Conservation (phyloP, 2,797 vertebrate species). For the Leptodactylus fallax region DNA sequence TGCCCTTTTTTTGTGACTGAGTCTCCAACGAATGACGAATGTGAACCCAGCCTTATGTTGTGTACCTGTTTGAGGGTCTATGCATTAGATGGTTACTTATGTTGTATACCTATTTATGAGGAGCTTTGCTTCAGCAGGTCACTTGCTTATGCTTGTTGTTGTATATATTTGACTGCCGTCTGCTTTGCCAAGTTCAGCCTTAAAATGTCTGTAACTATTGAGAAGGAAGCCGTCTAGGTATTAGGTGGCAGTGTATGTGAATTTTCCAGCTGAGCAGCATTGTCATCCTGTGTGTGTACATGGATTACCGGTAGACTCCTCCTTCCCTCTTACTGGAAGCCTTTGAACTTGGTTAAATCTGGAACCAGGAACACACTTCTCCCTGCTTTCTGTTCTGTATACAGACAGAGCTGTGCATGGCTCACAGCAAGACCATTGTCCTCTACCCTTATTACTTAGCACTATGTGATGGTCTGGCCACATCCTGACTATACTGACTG, state of each 20-base stretch:
- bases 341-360: constrained; percentile 40
- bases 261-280: constrained; percentile 11
- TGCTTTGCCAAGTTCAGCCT: background rate
- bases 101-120: too few relatives aligned
- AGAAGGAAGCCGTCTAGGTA: background rate
- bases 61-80: too few relatives aligned
- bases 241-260: background rate
- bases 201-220: background rate
- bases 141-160: background rate
- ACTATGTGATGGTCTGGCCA: background rate
- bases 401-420: background rate
- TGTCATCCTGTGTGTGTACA: constrained; percentile 17
- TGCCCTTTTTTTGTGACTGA: too few relatives aligned
- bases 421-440: background rate
- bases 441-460: background rate
- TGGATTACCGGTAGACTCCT: constrained; percentile 57
- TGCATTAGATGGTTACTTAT: too few relatives aligned
- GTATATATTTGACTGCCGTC: background rate
- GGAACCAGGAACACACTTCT: constrained; percentile 15
- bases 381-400: constrained; percentile 30
- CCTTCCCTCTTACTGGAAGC: constrained; percentile 58
- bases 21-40: too few relatives aligned
- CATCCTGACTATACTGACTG: background rate
- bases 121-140: background rate
- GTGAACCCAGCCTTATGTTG: too few relatives aligned